phyloP scores from a whole-genome alignment of 2,113 vertebrate species.

The Psilopsiagon aurifrons region DNA sequence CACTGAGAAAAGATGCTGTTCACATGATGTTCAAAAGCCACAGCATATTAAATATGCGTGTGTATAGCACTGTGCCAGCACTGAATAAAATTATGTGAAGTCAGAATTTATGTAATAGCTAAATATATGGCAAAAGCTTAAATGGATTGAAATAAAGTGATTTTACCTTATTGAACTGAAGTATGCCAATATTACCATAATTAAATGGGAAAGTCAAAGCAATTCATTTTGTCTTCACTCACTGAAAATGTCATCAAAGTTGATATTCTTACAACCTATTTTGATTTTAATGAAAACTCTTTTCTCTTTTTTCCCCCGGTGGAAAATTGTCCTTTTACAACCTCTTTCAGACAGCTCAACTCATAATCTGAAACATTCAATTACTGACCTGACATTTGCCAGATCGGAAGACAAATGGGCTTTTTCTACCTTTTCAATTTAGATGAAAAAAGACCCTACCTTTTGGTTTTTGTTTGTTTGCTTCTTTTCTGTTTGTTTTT shows the following conservation, averaged over 20 bases:
- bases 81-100: neutral
- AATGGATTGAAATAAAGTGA: slow-evolving; percentile 11
- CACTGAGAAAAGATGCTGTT: neutral
- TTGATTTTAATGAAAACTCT: slow-evolving; percentile 54
- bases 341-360: slow-evolving; percentile 8
- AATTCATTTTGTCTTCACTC: slow-evolving; percentile 36
- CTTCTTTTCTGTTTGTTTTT: neutral
- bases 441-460: neutral
- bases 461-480: neutral
- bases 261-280: slow-evolving; percentile 30
- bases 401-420: slow-evolving; percentile 16
- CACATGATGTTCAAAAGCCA: neutral
- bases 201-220: slow-evolving; percentile 27
- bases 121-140: slow-evolving; percentile 24
- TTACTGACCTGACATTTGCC: slow-evolving; percentile 56
- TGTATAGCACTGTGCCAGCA: neutral
- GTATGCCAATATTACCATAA: slow-evolving; percentile 3
- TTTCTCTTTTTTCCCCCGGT: neutral
- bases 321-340: slow-evolving; percentile 44
- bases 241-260: slow-evolving; percentile 30
- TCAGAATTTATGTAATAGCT: slow-evolving; percentile 17
- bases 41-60: neutral
- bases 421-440: neutral
- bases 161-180: slow-evolving; percentile 27
- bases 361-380: slow-evolving; percentile 44